Evolutionary conservation across 2,113 vertebrate species (phyloP), one percentile per base, ranked within the genome.

Genomic region (Elgaria multicarinata): DNA sequence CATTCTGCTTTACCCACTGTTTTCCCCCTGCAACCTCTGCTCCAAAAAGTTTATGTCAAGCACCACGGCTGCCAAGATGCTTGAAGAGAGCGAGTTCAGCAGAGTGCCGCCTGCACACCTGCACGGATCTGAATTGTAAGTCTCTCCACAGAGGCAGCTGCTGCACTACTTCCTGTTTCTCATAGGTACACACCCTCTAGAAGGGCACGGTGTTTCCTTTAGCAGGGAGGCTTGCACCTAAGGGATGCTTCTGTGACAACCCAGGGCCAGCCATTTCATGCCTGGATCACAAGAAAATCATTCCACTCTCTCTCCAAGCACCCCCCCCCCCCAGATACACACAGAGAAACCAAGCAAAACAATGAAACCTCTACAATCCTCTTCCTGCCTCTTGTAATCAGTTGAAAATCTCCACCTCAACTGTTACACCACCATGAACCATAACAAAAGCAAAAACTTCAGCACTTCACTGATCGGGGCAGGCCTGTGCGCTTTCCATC

Each of bases 101-200:
- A 0, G 85, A 53, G 82, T 91, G 92, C 69, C 92, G 92, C 69
- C 92, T n/a, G 95, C 96, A 97, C 97, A 98, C 97, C 97, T 97
- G 97, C 92, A 83, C 77, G 90, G 91, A 88, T 91, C 90, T 2
- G 66, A 88, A 93, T 90, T 44, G 85, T 92, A 90, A 87, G 93
- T 92, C 90, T 95, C 94, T 42, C 85, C 44, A 90, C 94, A 91
- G 93, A 86, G 64, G 89, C 94, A 83, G 90, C 93, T 81, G 87
- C 92, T 69, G 94, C 94, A 89, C 88, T 76, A 94, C 96, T 97
- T 98, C 97, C 96, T 95, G 96, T 96, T 98, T 96, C 97, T 92
- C 92, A n/a, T 58, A 94, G 95, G 96, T 96, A 97, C 97, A 97
- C 96, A 97, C 97, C 97, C 97, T 97, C 93, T 94, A 90, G 91